phyloP scores from a whole-genome alignment of 2,888 invertebrate genomes.

The Thysanoteuthis rhombus region DNA sequence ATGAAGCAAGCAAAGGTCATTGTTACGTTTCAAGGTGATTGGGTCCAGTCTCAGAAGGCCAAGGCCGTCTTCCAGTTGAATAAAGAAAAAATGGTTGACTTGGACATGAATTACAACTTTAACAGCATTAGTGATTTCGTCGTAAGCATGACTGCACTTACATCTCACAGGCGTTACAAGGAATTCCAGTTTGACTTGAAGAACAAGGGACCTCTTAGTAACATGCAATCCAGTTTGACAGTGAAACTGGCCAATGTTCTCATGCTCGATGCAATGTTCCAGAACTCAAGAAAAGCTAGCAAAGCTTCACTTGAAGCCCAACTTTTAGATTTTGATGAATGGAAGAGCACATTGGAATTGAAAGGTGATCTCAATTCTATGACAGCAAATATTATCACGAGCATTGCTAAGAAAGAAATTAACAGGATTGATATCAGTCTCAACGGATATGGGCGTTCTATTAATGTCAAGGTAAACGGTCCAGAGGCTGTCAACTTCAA shows the following conservation, averaged over 20 bases:
- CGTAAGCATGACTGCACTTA: neutral
- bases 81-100: neutral
- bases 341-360: neutral
- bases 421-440: neutral
- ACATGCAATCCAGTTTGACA: neutral
- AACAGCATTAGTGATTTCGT: neutral
- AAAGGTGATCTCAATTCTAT: neutral
- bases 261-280: neutral
- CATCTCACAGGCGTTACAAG: neutral
- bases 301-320: neutral
- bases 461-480: neutral
- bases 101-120: neutral
- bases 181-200: neutral
- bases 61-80: neutral
- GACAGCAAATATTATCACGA: neutral
- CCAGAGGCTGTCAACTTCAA: neutral
- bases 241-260: neutral
- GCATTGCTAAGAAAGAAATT: neutral
- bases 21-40: neutral
- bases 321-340: neutral
- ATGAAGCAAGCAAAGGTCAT: neutral
- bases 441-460: neutral
- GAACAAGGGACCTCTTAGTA: neutral
- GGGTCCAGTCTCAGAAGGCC: neutral
- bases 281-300: neutral